phyloP scores from a whole-genome alignment of 2,113 vertebrate genomes.

The Microtus pennsylvanicus region DNA sequence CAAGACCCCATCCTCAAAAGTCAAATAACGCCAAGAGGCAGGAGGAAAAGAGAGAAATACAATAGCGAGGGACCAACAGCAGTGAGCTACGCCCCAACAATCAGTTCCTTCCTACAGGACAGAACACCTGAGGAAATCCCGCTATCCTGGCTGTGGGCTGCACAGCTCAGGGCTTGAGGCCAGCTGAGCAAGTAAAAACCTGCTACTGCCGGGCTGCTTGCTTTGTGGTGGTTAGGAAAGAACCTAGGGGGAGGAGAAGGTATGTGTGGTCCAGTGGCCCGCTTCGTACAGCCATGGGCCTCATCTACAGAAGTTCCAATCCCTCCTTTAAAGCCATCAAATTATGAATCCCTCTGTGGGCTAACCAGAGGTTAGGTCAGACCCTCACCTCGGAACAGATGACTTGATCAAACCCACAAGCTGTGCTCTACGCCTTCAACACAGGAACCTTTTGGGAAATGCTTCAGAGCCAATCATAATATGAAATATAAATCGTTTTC shows the following conservation, averaged over 20 bases:
- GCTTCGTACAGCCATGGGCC: too few species aligned
- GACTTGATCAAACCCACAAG: neutral
- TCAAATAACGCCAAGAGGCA: neutral
- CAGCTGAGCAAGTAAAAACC: too few species aligned
- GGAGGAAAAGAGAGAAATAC: neutral
- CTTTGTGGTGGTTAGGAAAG: too few species aligned
- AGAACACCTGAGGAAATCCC: neutral
- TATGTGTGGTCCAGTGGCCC: too few species aligned
- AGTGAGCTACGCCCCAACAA: too few species aligned
- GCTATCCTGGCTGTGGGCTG: neutral
- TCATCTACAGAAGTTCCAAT: neutral
- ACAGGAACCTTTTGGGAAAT: neutral
- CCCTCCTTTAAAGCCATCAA: neutral
- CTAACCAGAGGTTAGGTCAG: neutral
- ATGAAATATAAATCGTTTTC: neutral
- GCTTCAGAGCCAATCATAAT: too few species aligned
- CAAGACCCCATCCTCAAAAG: neutral
- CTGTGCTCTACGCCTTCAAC: neutral
- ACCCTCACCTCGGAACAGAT: neutral
- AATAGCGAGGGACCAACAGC: neutral
- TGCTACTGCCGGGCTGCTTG: too few species aligned
- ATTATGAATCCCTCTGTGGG: neutral
- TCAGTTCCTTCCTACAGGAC: neutral
- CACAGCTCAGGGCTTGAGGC: neutral
- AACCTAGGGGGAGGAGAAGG: neutral